These are phyloP conservation scores for Allophyes oxyacanthae DNA, from an alignment of 2,888 invertebrate species.

Conservation along the genomic window DNA sequence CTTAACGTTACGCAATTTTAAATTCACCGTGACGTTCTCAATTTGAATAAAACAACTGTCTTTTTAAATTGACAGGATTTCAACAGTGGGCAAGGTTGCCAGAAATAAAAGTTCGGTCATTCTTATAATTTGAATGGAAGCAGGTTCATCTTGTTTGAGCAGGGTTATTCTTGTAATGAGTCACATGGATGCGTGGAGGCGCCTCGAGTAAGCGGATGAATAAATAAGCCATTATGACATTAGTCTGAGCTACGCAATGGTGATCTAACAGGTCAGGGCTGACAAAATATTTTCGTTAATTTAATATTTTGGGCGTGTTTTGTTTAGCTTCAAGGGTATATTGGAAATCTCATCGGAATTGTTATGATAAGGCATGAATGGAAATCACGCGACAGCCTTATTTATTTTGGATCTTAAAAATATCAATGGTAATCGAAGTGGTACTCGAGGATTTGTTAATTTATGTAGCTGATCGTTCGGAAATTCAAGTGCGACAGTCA, in stretches of 20 bases:
- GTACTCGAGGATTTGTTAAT: no score
- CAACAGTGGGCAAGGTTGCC: not conserved
- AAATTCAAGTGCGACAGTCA: no score
- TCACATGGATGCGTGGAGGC: slow-evolving; percentile 50
- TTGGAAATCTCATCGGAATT: slow-evolving; percentile 10
- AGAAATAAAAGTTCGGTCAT: not conserved
- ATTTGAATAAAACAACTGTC: slow-evolving; percentile 3
- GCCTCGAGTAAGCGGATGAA: slow-evolving; percentile 53
- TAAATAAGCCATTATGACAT: slow-evolving; percentile 59
- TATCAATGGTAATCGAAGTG: no score
- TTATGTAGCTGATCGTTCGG: no score
- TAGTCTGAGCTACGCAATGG: slow-evolving; percentile 42
- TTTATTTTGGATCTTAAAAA: not conserved
- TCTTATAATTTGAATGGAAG: slow-evolving; percentile 3
- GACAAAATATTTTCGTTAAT: slow-evolving; percentile 47
- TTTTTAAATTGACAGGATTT: not conserved
- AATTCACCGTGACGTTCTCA: not conserved
- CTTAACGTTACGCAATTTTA: not conserved
- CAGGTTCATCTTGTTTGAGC: slow-evolving; percentile 1
- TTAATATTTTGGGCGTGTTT: slow-evolving; percentile 29
- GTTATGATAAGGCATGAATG: slow-evolving; percentile 4
- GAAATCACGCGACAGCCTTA: not conserved
- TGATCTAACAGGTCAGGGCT: slow-evolving; percentile 58
- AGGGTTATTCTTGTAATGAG: slow-evolving; percentile 34
- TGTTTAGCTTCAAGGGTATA: slow-evolving; percentile 25